A percentile compares a stretch with the other conserved stretches of the same genome.
These are phyloP conservation scores for Hozukius guyotensis DNA, from an alignment of 2,797 vertebrate genomes.

Conservation along the genomic window DNA sequence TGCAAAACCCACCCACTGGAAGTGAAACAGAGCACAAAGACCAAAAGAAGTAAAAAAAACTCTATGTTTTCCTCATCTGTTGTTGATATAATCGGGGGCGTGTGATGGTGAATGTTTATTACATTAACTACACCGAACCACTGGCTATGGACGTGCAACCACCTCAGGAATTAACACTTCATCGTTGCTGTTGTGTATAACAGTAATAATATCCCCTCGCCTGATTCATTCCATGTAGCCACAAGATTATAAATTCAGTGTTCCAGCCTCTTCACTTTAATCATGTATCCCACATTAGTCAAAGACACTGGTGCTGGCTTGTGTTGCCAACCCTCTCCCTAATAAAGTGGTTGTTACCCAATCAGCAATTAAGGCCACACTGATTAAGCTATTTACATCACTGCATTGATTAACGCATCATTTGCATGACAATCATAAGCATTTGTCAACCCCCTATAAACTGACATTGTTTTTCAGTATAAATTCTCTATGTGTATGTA, in stretches of 20 bases:
- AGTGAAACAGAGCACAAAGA: not conserved
- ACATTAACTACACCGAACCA: not conserved
- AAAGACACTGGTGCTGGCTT: not conserved
- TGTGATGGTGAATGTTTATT: not conserved
- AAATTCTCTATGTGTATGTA: not conserved
- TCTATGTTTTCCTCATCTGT: not conserved
- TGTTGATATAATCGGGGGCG: not conserved
- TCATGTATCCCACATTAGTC: not conserved
- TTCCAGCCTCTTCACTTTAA: not conserved
- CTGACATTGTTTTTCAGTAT: not conserved
- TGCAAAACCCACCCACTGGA: not conserved
- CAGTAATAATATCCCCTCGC: too few species aligned
- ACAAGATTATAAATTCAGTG: not conserved
- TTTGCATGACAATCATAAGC: not conserved
- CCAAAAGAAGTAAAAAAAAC: not conserved
- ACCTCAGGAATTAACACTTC: not conserved
- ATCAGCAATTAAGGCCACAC: conserved; percentile 5
- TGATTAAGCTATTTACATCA: conserved; percentile 13
- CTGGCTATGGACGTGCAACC: not conserved
- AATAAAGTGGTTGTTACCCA: conserved; percentile 1
- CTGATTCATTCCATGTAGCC: not conserved
- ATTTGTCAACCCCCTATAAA: not conserved
- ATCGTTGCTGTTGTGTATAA: not conserved
- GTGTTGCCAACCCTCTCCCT: not conserved
- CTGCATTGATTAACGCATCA: not conserved